Percentiles rank a stretch among this genome's conserved stretches.
phyloP scores from a whole-genome alignment of 1,140 invertebrate species.

The Spodoptera frugiperda region DNA sequence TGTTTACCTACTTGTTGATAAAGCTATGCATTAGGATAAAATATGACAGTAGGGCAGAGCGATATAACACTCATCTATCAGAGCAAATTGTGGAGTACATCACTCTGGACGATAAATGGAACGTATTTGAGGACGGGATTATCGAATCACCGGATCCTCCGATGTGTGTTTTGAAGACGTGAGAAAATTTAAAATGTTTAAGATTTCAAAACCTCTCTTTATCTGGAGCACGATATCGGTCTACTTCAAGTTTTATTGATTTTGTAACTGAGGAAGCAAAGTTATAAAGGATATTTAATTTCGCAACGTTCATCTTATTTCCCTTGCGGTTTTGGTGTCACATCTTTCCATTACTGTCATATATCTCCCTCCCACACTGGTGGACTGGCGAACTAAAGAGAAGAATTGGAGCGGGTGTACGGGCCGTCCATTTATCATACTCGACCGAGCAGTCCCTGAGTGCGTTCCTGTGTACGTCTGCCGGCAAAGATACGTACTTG shows the following conservation, averaged over 20 bases:
- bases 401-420: conserved; percentile 64
- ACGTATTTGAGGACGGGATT: conserved; percentile 52
- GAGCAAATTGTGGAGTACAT: conserved; percentile 44
- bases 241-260: conserved; percentile 9
- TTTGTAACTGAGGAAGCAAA: conserved; percentile 12
- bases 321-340: conserved; percentile 57
- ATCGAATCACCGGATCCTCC: conserved; percentile 45
- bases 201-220: conserved; percentile 2
- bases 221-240: conserved; percentile 1
- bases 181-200: conserved; percentile 7
- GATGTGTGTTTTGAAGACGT: conserved; percentile 31
- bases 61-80: conserved; percentile 49
- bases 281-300: conserved; percentile 40
- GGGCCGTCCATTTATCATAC: conserved; percentile 79
- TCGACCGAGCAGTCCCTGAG: conserved; percentile 65
- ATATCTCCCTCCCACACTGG: conserved; percentile 59
- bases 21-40: conserved; percentile 42
- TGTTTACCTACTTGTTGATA: conserved; percentile 5
- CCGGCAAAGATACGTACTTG: conserved; percentile 55
- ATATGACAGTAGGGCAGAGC: conserved; percentile 43
- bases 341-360: conserved; percentile 75
- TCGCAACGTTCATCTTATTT: conserved; percentile 41
- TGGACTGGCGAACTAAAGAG: conserved; percentile 59
- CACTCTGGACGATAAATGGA: conserved; percentile 50
- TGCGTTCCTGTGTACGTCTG: conserved; percentile 79